Evolutionary conservation across 64 coral and sea anemone species (phyloP).

Genomic region (Trachythela sp.): DNA sequence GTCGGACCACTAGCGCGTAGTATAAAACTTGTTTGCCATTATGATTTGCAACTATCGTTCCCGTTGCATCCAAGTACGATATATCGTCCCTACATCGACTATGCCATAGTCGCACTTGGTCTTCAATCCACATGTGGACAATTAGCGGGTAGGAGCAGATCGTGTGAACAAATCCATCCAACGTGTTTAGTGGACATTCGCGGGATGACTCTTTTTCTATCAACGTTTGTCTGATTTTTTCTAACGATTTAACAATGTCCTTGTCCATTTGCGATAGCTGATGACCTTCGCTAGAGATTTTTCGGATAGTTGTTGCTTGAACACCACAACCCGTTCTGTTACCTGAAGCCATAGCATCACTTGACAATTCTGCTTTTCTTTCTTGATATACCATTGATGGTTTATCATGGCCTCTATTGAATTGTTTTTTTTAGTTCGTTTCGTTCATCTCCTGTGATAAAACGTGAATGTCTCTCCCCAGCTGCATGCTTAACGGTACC

Average conservation of each 20-base stretch:
- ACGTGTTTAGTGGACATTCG: neutral
- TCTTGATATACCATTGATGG: conserved; percentile 31
- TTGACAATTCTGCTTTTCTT: conserved; percentile 7
- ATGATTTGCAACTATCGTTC: conserved; percentile 6
- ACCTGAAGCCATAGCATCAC: neutral
- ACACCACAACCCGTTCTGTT: neutral
- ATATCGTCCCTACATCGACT: conserved; percentile 14
- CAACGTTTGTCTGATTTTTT: neutral
- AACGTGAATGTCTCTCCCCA: neutral
- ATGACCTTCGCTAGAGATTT: neutral
- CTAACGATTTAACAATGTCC: too few species aligned
- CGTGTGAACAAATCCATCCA: conserved; percentile 33
- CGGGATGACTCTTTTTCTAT: neutral
- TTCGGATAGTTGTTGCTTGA: neutral
- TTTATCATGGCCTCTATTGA: neutral
- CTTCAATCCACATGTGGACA: conserved; percentile 38
- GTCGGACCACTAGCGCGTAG: conserved; percentile 16
- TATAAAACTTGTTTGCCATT: conserved; percentile 28
- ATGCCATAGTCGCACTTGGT: conserved; percentile 49
- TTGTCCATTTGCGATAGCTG: neutral
- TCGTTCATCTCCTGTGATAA: conserved; percentile 28
- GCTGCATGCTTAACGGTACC: conserved; percentile 8
- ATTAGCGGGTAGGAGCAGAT: neutral
- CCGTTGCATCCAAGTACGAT: conserved; percentile 29
- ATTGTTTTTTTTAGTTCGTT: neutral